Conservation (phyloP, 2,113 vertebrate genomes). For the Harpagus bidentatus region DNA sequence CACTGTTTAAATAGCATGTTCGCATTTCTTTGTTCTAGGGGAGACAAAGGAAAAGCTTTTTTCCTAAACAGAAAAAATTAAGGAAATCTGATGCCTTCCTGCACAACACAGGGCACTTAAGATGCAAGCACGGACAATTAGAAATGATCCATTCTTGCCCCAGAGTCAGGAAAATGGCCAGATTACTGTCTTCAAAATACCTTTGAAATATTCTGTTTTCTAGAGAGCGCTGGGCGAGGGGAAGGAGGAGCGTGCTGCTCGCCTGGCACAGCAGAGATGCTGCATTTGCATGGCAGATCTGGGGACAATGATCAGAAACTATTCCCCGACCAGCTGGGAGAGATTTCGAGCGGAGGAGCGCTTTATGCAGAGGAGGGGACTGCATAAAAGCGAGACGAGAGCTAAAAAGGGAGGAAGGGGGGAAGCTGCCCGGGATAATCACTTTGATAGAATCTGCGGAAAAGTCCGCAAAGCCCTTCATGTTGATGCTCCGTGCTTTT, state of each 20-base stretch:
- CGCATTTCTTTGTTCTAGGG: conserved; percentile 2
- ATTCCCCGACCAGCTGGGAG: not conserved
- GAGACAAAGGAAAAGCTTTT: conserved; percentile 29
- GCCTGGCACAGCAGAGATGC: not conserved
- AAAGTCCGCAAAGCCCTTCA: not conserved
- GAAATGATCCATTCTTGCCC: not conserved
- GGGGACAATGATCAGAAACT: not conserved
- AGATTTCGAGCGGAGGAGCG: not conserved
- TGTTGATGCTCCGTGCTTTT: not conserved
- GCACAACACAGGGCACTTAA: not conserved
- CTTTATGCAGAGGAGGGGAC: not conserved
- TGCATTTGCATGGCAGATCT: not conserved
- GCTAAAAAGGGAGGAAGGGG: not conserved
- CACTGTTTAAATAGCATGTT: not conserved
- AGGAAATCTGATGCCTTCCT: not conserved
- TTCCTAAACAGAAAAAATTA: not conserved
- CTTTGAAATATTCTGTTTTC: not conserved
- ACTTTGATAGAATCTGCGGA: not conserved
- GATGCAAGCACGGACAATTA: not conserved
- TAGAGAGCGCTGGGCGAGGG: not conserved
- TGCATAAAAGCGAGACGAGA: not conserved
- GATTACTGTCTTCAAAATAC: not conserved
- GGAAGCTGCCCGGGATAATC: not conserved
- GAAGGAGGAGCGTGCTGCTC: not conserved
- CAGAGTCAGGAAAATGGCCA: not conserved